Percentiles rank a stretch among this genome's conserved stretches.
These are phyloP conservation scores for Holacanthus passer DNA, from an alignment of 2,113 vertebrate genomes.

Conservation along the genomic window DNA sequence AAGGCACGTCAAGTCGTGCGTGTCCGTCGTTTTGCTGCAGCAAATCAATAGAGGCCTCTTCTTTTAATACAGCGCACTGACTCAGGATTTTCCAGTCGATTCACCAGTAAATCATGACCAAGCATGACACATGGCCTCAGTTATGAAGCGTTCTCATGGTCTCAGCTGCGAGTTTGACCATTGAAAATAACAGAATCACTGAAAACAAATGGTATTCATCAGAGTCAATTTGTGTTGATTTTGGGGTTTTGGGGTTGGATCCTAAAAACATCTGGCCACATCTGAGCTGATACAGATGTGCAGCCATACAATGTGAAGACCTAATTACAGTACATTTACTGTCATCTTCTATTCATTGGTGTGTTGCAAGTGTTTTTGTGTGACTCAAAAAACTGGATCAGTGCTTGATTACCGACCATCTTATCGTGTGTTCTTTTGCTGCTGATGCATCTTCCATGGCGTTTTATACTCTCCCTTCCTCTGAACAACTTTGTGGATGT, in stretches of 20 bases:
- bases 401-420: background rate
- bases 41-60: constrained; percentile 41
- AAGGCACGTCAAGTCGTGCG: background rate
- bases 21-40: constrained; percentile 47
- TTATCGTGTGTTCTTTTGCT: background rate
- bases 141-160: too few species aligned
- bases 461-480: background rate
- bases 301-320: background rate
- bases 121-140: background rate
- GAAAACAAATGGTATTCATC: background rate
- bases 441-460: background rate
- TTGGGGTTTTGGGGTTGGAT: background rate
- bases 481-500: background rate
- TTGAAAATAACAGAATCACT: background rate
- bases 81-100: constrained; percentile 15
- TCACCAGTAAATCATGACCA: constrained; percentile 4
- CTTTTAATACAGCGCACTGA: constrained; percentile 24
- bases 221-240: background rate
- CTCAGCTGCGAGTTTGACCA: background rate
- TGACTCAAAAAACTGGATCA: background rate
- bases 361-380: background rate
- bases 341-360: background rate
- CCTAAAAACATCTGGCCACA: background rate
- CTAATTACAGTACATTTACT: background rate
- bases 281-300: background rate